Percentiles rank a stretch among this genome's conserved stretches.
phyloP scores from a whole-genome alignment of 2,888 invertebrate genomes.

The Bruchidius siliquastri region DNA sequence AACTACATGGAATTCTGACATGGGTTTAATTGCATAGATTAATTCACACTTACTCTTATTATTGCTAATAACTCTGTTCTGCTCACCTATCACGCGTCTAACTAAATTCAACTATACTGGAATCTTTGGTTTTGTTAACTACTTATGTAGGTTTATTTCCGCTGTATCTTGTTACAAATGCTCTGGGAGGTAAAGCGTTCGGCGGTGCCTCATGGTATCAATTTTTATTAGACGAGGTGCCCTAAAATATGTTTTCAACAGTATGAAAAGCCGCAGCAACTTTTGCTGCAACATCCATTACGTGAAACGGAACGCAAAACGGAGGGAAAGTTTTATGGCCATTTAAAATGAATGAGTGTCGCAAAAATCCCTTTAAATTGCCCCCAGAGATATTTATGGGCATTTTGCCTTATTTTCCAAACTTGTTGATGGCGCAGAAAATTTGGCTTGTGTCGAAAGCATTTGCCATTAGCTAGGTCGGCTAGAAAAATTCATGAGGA shows the following conservation, averaged over 20 bases:
- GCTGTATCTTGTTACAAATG: too few species aligned
- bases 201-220: not conserved
- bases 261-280: not conserved
- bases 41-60: too few species aligned
- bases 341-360: not conserved
- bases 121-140: too few species aligned
- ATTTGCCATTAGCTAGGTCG: not conserved
- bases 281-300: not conserved
- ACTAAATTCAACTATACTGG: too few species aligned
- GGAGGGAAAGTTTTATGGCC: not conserved
- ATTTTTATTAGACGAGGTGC: not conserved
- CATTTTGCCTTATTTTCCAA: not conserved
- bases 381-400: not conserved
- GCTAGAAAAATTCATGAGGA: not conserved
- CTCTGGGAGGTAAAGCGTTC: too few species aligned
- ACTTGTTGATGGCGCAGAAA: not conserved
- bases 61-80: too few species aligned
- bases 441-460: not conserved
- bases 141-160: too few species aligned
- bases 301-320: not conserved
- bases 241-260: not conserved
- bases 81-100: too few species aligned
- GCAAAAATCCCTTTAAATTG: not conserved
- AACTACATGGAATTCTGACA: too few species aligned
- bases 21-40: too few species aligned